Evolutionary conservation across 2,888 invertebrate species (phyloP), one percentile per base, ranked within the genome.

Genomic region (Philopedon plagiatum): DNA sequence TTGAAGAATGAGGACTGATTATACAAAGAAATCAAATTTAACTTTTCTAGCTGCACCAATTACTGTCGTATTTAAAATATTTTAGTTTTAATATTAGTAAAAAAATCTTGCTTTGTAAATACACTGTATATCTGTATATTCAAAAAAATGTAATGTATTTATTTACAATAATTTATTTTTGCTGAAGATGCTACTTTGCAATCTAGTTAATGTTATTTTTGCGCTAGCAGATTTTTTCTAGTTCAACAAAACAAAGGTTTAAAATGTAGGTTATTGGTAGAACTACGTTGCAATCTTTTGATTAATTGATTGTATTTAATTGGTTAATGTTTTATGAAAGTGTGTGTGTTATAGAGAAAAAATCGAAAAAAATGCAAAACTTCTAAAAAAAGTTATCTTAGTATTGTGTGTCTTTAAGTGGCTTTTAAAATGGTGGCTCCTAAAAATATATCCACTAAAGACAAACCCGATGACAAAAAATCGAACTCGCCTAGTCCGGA

Each of bases 381-480:
- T 54, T 29, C 18, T 54, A 15, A 49, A 5, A 13, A 49, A 49
- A 23, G 1, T 15, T 37, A 37, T 13, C 2, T 8, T 58, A n/a
- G 11, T 18, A 15, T n/a, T 4, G 13, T 13, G 44, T 34, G 15
- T 13, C 11, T 58, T 19, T 23, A 18, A 15, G 32, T 57, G 23
- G n/a, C 37, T 39, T 49, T 26, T 8, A 71, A 58, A 44, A 78
- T 78, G 78, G 77, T 77, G 19, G 72, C 71, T 3, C 75, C 78
- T 1, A 77, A 78, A 64, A 61, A 34, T 9, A 15, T 44, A 7
- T 23, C 63, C 3, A 26, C n/a, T n/a, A 62, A 46, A 49, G 46
- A 58, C 34, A 51, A 62, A 44, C 18, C 54, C 2, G 44, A 44
- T 2, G 32, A 46, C 11, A 29, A 44, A 26, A 71, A 71, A 49